Evolutionary conservation across 2,113 vertebrate species (phyloP).

Genomic region (Nesogale talazaci): DNA sequence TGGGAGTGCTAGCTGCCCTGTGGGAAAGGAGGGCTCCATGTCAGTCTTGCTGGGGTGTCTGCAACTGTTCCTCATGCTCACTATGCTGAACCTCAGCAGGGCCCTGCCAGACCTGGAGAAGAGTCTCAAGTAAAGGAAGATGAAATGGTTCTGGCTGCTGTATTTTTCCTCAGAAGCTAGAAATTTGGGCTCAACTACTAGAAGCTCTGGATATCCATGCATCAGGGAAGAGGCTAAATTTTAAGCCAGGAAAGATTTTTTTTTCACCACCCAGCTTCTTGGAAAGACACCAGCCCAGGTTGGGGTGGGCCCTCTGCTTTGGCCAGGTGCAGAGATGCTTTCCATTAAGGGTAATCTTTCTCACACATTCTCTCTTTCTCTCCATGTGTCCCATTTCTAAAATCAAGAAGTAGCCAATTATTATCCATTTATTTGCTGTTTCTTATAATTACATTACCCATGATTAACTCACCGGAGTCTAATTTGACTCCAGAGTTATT

Average conservation of each 20-base stretch:
- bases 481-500: slow-evolving; percentile 62
- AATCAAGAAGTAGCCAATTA: slow-evolving; percentile 69
- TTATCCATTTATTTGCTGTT: slow-evolving; percentile 71
- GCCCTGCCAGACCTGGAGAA: background rate
- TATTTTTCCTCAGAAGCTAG: background rate
- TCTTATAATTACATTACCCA: slow-evolving; percentile 75
- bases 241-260: slow-evolving; percentile 43
- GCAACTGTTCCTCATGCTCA: background rate
- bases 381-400: slow-evolving; percentile 21
- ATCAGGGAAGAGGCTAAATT: background rate
- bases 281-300: background rate
- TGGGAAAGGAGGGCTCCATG: background rate
- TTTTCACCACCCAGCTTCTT: background rate
- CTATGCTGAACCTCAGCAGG: background rate
- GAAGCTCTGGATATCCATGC: background rate
- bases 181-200: background rate
- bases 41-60: background rate
- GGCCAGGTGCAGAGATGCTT: slow-evolving; percentile 45
- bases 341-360: slow-evolving; percentile 48
- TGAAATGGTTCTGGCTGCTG: background rate
- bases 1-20: background rate
- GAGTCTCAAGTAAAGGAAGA: background rate
- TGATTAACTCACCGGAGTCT: slow-evolving; percentile 75
- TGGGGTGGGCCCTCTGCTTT: background rate
- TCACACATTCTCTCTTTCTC: slow-evolving; percentile 43